Percentiles rank a stretch among this genome's conserved stretches.
Evolutionary conservation across 2,888 invertebrate genomes (phyloP).

Genomic region (Celastrina argiolus): DNA sequence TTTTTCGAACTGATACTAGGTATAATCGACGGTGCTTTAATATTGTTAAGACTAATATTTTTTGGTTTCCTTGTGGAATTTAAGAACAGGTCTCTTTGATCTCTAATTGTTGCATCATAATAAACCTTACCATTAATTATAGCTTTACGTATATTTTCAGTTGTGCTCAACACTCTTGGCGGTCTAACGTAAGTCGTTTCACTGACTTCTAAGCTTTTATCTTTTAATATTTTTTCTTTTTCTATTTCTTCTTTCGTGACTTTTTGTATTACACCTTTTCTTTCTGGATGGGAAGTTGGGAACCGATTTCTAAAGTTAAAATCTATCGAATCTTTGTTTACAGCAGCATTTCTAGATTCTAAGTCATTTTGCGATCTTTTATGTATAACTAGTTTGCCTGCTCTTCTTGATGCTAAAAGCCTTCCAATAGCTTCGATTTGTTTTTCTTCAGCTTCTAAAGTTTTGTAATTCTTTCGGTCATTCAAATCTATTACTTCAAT

Average conservation of each 20-base stretch:
- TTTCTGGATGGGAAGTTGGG: conserved; percentile 45
- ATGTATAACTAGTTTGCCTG: conserved; percentile 58
- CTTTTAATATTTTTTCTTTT: conserved; percentile 49
- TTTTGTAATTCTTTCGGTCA: conserved; percentile 60
- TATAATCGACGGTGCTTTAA: conserved; percentile 46
- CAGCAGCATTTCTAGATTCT: conserved; percentile 56
- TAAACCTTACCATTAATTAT: conserved; percentile 70
- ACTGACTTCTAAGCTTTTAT: conserved; percentile 67
- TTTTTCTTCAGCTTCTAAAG: conserved; percentile 67
- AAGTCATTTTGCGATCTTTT: conserved; percentile 65
- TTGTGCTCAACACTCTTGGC: conserved; percentile 61
- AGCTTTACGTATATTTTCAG: conserved; percentile 65
- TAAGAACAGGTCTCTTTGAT: conserved; percentile 52
- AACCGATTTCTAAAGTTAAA: conserved; percentile 64
- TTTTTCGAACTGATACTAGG: conserved; percentile 52
- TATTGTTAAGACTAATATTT: conserved; percentile 43
- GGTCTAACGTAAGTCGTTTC: conserved; percentile 67
- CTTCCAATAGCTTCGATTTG: conserved; percentile 73
- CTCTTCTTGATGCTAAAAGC: conserved; percentile 59
- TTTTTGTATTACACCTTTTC: conserved; percentile 60
- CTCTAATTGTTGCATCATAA: conserved; percentile 67
- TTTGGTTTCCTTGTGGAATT: conserved; percentile 50
- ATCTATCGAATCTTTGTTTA: conserved; percentile 58
- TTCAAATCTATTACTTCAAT: conserved; percentile 69
- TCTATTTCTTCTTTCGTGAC: conserved; percentile 68